Evolutionary conservation across 2,797 vertebrate genomes (phyloP).

Genomic region (Poecile montanus): DNA sequence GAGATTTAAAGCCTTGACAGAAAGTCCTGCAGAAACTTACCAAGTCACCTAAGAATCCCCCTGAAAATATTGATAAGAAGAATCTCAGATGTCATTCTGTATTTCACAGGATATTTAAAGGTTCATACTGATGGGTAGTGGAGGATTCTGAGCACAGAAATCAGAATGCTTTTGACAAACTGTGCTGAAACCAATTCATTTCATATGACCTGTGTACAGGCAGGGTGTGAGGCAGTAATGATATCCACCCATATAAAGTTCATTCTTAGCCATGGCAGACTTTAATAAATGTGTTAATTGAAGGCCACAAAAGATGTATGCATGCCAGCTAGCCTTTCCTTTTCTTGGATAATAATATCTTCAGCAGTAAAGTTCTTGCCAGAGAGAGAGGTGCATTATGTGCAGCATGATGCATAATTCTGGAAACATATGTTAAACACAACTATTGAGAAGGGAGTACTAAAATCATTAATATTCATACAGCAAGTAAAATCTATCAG

Average conservation of each 20-base stretch:
- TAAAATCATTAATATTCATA: slow-evolving; percentile 53
- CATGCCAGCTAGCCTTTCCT: not conserved
- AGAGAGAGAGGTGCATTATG: slow-evolving; percentile 4
- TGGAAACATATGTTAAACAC: slow-evolving; percentile 50
- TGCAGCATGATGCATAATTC: slow-evolving; percentile 22
- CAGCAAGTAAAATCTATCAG: slow-evolving; percentile 40
- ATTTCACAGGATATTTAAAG: not conserved
- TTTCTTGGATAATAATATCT: not conserved
- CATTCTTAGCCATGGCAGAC: not conserved
- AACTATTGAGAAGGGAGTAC: slow-evolving; percentile 5
- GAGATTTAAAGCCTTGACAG: not conserved
- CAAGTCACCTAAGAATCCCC: not conserved
- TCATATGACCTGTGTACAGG: not conserved
- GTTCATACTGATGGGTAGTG: not conserved
- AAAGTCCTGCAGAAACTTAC: not conserved
- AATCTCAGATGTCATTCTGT: not conserved
- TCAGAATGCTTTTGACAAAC: not conserved
- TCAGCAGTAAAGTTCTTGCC: not conserved
- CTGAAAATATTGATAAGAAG: not conserved
- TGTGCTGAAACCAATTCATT: slow-evolving; percentile 12
- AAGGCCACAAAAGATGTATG: not conserved
- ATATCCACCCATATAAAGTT: not conserved
- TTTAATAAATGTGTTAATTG: not conserved
- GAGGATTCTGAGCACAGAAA: not conserved
- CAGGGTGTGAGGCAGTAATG: not conserved